Evolutionary conservation across 2,888 invertebrate genomes (phyloP), one percentile per base, ranked within the genome.

Genomic region (Hedychridium roseum): DNA sequence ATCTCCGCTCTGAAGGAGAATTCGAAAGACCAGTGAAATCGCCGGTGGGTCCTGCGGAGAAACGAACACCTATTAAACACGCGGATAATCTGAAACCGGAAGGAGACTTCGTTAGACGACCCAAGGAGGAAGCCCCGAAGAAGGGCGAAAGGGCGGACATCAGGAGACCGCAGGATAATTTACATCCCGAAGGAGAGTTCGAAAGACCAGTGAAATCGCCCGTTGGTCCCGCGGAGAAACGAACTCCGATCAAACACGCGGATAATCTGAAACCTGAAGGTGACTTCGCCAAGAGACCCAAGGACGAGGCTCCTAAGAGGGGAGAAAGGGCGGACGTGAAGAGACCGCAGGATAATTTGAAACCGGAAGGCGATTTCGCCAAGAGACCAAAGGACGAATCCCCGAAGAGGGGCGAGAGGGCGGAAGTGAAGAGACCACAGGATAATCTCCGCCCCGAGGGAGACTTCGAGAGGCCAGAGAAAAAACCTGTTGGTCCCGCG

Each of bases 211-310:
- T 79, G 56, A 84, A 80, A 71, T 81, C 78, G 2, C 83, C 82
- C 40, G 82, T 85, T 64, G 82, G 82, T 50, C 83, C 79, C 15
- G 85, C 83, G 53, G 80, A 84, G 34, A 71, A 79, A 44, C 66
- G 78, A 9, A 69, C 64, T 1, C 72, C 76, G 0, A 78, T 78
- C 5, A 70, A 66, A 50, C 79, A 69, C 54, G 60, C 69, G n/a
- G 83, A 83, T 52, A 85, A 85, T 63, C 63, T 86, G 0, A 76
- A 74, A 54, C 82, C 84, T 0, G 86, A 86, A 68, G 86, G 87
- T 1, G 82, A 85, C 2, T 83, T 82, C 66, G 78, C 80, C 48
- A 80, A 81, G 7, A 78, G 76, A 18, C 81, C 81, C 1, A 78
- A 73, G 47, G 81, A 87, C 69, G 86, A 86, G 64, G 83, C 76